Base-by-base conservation (phyloP, 2,797 vertebrate species). In the Fundulus diaphanus region DNA sequence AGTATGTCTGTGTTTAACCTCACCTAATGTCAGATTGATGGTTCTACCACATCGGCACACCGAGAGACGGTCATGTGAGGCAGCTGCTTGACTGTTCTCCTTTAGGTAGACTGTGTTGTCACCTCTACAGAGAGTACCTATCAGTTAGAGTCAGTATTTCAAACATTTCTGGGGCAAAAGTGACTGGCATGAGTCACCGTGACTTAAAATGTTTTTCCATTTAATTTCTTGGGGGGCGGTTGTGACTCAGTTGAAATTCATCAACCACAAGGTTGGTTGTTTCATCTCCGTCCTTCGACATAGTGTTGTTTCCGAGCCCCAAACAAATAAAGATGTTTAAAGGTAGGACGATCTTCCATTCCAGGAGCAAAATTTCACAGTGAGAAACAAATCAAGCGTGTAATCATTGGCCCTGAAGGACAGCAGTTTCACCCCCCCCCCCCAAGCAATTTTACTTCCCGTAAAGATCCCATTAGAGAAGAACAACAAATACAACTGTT, bases 31-130 rank as follows among this genome's bases (percentile, higher is more conserved):
- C 72, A 86, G 76, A 77, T 76, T 65, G 22, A 52, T 40, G 72
- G 49, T 73, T 77, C 88, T 24, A 77, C 79, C 82, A 74, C 83
- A 81, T 78, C 74, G 77, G 79, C 76, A 80, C 74, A 78, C 69
- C 83, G 81, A 65, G 63, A 68, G 57, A 0, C 13, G 1, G 31
- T 73, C 83, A 73, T 86, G 73, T 84, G 82, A 85, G 68, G 80
- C 80, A 76, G 66, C 69, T 0, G n/a, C 24, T 42, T 48, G 73
- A 37, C 61, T 76, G 49, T 29, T 68, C 74, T 54, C 49, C 44
- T 51, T 42, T 42, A 27, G 0, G 71, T 71, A 33, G 73, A 70
- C 73, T 13, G 37, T 51, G 22, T n/a, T 8, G 52, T 56, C 42
- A 73, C 56, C 48, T 3, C 16, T 1, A 49, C 8, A 51, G 59